Conservation (phyloP, 2,888 invertebrate species). For the Iphiclides podalirius region DNA sequence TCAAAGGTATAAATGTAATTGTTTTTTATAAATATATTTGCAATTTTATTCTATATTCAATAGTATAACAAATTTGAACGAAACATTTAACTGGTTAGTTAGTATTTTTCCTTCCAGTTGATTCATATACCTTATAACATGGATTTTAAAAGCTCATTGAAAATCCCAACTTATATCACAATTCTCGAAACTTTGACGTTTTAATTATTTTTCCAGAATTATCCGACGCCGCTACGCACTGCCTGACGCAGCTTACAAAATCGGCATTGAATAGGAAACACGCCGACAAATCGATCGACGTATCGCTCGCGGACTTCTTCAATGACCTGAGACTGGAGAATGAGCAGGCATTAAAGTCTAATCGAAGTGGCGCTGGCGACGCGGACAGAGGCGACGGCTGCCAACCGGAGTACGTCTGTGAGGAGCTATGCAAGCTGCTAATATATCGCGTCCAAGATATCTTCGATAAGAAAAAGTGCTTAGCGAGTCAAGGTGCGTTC, state of each 20-base stretch:
- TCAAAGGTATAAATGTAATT: no score
- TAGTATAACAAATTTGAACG: no score
- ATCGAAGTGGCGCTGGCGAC: conserved; percentile 38
- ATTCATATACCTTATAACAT: no score
- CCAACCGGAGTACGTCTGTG: conserved; percentile 59
- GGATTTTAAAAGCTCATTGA: no score
- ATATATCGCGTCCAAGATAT: conserved; percentile 49
- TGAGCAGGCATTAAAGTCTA: conserved; percentile 26
- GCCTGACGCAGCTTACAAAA: conserved; percentile 52
- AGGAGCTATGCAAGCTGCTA: conserved; percentile 55
- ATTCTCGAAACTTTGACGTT: no score
- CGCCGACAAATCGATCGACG: conserved; percentile 43
- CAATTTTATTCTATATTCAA: no score
- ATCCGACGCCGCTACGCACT: conserved; percentile 55
- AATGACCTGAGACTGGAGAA: conserved; percentile 49
- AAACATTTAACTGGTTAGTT: no score
- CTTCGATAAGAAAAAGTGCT: conserved; percentile 46
- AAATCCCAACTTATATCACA: no score
- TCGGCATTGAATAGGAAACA: conserved; percentile 45
- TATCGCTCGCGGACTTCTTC: conserved; percentile 44
- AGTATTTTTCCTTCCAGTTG: no score
- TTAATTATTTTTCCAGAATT: conserved; percentile 49
- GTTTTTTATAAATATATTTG: no score
- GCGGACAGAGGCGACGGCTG: conserved; percentile 45
- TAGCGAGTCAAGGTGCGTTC: conserved; percentile 49